Evolutionary conservation across 2,113 vertebrate species (phyloP).

Genomic region (Nematolebias whitei): DNA sequence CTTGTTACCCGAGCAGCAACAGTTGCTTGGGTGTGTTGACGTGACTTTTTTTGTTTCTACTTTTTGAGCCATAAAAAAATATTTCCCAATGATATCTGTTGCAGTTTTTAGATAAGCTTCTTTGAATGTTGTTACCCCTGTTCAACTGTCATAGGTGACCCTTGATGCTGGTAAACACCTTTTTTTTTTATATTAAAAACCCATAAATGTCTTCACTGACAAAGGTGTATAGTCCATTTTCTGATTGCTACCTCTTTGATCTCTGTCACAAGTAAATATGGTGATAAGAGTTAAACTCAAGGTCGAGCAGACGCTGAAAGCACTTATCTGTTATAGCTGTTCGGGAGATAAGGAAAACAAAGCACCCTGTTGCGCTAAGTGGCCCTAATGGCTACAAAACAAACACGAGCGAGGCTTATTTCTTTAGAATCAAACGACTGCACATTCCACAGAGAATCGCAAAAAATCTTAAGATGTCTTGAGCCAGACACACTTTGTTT

Average conservation of each 20-base stretch:
- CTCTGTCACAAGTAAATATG: slow-evolving; percentile 61
- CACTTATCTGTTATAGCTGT: slow-evolving; percentile 54
- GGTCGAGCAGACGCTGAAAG: slow-evolving; percentile 55
- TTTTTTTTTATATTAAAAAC: slow-evolving; percentile 39
- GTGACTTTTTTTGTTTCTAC: slow-evolving; percentile 28
- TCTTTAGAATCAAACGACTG: slow-evolving; percentile 48
- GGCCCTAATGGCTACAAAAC: slow-evolving; percentile 69
- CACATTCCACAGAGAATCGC: slow-evolving; percentile 62
- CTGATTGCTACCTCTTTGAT: slow-evolving; percentile 53
- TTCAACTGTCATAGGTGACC: slow-evolving; percentile 52
- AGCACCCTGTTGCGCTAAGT: slow-evolving; percentile 69
- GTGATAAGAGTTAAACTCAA: slow-evolving; percentile 57
- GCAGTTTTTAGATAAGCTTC: slow-evolving; percentile 23
- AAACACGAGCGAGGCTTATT: slow-evolving; percentile 53
- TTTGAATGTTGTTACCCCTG: slow-evolving; percentile 40
- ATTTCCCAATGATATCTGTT: slow-evolving; percentile 17
- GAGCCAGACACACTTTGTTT: slow-evolving; percentile 59
- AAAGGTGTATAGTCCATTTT: slow-evolving; percentile 21
- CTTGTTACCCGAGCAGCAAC: slow-evolving; percentile 53
- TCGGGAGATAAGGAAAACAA: slow-evolving; percentile 68
- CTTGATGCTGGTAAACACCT: slow-evolving; percentile 33
- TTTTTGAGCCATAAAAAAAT: slow-evolving; percentile 25
- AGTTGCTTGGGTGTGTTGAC: slow-evolving; percentile 15
- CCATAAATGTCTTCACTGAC: slow-evolving; percentile 44
- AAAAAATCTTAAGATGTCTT: slow-evolving; percentile 52